Base-by-base conservation (phyloP, 2,797 vertebrate species). In the Hephaestus fuliginosus region DNA sequence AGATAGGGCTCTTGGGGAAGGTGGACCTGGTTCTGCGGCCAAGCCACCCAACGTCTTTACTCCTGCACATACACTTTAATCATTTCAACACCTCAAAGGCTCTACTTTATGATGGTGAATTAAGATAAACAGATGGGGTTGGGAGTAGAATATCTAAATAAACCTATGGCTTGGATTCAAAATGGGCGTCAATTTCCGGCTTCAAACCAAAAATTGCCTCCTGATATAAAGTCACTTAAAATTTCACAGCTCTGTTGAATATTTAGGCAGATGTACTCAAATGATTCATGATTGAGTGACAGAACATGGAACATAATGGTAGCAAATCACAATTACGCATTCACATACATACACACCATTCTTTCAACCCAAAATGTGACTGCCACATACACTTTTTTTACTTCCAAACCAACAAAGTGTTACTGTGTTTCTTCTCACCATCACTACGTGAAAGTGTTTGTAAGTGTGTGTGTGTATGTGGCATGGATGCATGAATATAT, bases 81-180 rank as follows among this genome's bases (percentile, higher is more conserved):
- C 79, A 91, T 71, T 76, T 78, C 84, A 75, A 46, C 51, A 88
- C 70, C 90, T 93, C 61, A 88, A 90, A 91, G 74, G 70, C 41
- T 77, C 56, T 39, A 64, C 63, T 85, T 83, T 52, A 63, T 9
- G 0, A 61, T 25, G 13, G 6, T 67, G 65, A 36, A 55, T 22
- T 13, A 56, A 85, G 57, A 81, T 55, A 70, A 69, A 82, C 2
- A 52, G 30, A 80, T 49, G 15, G 43, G 63, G 51, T 63, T 44
- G 18, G 28, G 52, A 46, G 64, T 22, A 68, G 70, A 68, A 66
- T 33, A 74, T 70, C 43, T 60, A 56, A 71, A 73, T 57, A 65
- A 76, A 82, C 53, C 22, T 20, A 28, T 15, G 36, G 55, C 43
- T 56, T 82, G 55, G 52, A 71, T 71, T 78, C 13, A 66, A 33